These are phyloP conservation scores for Apodemia hepburni DNA, from an alignment of 2,888 invertebrate species.

Conservation along the genomic window DNA sequence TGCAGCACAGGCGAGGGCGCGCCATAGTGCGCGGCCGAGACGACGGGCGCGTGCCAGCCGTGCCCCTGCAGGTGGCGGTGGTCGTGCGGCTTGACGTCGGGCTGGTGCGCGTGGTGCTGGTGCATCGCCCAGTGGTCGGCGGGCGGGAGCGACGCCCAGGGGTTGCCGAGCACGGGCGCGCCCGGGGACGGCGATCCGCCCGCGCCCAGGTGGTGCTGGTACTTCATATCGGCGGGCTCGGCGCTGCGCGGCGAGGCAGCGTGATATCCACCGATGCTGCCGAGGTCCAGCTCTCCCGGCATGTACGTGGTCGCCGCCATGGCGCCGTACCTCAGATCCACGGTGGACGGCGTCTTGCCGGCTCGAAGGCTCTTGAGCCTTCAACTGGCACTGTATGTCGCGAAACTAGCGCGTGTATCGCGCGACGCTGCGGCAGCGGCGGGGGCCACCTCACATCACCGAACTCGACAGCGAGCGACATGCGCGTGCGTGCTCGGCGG, in stretches of 20 bases:
- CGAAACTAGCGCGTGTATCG: slow-evolving; percentile 71
- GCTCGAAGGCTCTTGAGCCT: slow-evolving; percentile 80
- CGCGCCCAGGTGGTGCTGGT: slow-evolving; percentile 93
- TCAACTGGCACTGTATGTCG: slow-evolving; percentile 71
- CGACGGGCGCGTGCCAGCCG: slow-evolving; percentile 95
- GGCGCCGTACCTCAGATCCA: slow-evolving; percentile 85
- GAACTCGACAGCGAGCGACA: slow-evolving; percentile 69
- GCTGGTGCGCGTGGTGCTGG: slow-evolving; percentile 87
- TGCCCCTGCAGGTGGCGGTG: slow-evolving; percentile 82
- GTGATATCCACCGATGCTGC: slow-evolving; percentile 90
- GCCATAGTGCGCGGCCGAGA: slow-evolving; percentile 88
- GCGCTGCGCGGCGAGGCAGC: slow-evolving; percentile 92
- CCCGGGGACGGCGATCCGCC: slow-evolving; percentile 81
- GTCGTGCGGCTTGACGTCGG: slow-evolving; percentile 87
- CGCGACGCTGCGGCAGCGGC: slow-evolving; percentile 74
- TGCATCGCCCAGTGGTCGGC: slow-evolving; percentile 92
- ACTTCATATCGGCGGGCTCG: slow-evolving; percentile 97
- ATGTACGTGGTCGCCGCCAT: slow-evolving; percentile 98
- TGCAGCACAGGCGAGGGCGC: slow-evolving; percentile 86
- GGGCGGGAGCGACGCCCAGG: slow-evolving; percentile 92
- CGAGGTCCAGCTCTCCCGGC: slow-evolving; percentile 93
- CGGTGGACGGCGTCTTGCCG: slow-evolving; percentile 83
- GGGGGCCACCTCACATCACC: slow-evolving; percentile 79
- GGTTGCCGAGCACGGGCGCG: slow-evolving; percentile 82
- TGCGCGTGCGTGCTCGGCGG: slow-evolving; percentile 82